Evolutionary conservation across 2,113 vertebrate species (phyloP).

Genomic region (Leucoraja erinaceus): DNA sequence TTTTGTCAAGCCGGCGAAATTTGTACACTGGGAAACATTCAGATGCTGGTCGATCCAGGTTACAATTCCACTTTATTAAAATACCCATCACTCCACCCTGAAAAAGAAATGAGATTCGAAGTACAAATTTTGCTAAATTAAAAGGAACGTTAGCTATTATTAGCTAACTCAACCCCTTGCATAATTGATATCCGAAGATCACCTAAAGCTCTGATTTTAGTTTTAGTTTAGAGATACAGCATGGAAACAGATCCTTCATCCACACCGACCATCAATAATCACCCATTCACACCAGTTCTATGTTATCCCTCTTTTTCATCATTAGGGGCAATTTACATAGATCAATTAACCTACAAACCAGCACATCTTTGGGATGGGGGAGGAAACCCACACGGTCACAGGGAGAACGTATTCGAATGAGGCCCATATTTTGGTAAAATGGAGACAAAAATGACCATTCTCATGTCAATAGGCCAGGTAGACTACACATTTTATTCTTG

Average conservation of each 20-base stretch:
- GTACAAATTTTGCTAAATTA: neutral
- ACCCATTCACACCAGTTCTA: too few relatives aligned
- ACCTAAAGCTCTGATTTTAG: neutral
- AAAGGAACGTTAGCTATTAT: neutral
- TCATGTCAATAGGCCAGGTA: neutral
- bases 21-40: conserved; percentile 69
- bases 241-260: too few relatives aligned
- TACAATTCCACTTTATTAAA: conserved; percentile 69
- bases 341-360: too few relatives aligned
- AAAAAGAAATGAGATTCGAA: neutral
- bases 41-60: conserved; percentile 63
- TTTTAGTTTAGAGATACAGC: too few relatives aligned
- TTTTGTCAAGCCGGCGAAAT: conserved; percentile 72
- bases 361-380: too few relatives aligned
- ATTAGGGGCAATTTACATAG: too few relatives aligned
- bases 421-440: neutral
- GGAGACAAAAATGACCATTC: neutral
- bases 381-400: too few relatives aligned
- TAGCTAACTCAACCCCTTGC: neutral
- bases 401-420: neutral
- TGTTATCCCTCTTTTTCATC: too few relatives aligned
- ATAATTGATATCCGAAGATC: neutral
- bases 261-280: too few relatives aligned
- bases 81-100: conserved; percentile 77
- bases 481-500: neutral